Base-by-base conservation (phyloP, 2,888 invertebrate species). In the Drosophila picticornis region DNA sequence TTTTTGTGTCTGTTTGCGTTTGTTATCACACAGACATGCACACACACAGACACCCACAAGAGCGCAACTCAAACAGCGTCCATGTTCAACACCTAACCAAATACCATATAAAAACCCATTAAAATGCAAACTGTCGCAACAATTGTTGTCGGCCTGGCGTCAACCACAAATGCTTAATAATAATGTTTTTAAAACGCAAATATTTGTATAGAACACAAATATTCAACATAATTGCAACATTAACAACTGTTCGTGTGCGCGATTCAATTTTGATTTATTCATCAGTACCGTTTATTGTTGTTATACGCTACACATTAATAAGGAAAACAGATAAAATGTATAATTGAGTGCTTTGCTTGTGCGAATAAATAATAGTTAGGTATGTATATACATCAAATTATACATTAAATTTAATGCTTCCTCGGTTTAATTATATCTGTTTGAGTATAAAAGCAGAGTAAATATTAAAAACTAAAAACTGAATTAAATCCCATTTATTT, bases 101-200 rank as follows among this genome's bases (percentile, higher is more conserved):
- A 80, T 71, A 77, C 36, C 69, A 74, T 32, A 77, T 62, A 46
- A 66, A 79, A 80, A 68, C n/a, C 58, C 71, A 78, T 78, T 78
- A 65, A 64, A 71, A 67, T 75, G 40, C 59, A 72, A 75, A 60
- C 53, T 63, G 75, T 66, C 51, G 65, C 53, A 59, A 56, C 53
- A 60, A 71, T 48, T 75, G 61, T 64, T 53, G 50, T 48, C 46
- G 34, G 64, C 48, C 50, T 52, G 53, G 43, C 61, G 22, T 22
- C 25, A 25, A 48, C 71, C 74, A 38, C 78, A 78, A 75, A 65
- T 65, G 67, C 71, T 75, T 78, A 68, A 71, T 78, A 78, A 78
- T 75, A 78, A 78, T 78, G 75, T 75, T 75, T 79, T 56, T 77
- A 46, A 57, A 62, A 56, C 29, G 52, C 72, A 75, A 75, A 79